Base-by-base conservation (phyloP, 2,113 vertebrate species). In the Myocastor coypus region DNA sequence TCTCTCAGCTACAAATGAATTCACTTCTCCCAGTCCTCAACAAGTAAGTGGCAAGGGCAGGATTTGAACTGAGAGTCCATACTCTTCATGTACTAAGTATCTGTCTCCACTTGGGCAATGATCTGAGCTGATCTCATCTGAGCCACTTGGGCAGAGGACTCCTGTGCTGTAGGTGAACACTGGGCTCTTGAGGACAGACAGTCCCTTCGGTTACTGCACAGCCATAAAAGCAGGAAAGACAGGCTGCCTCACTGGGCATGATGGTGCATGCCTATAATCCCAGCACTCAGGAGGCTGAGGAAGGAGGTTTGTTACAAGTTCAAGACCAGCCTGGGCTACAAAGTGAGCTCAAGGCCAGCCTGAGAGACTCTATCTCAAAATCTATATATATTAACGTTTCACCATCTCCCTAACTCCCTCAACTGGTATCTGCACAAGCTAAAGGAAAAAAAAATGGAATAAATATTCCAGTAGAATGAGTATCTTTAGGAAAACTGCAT, bases 401-500 rank as follows among this genome's bases (percentile, higher is more conserved):
- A 14, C 57, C 50, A 46, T 63, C 46, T 87, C 77, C 68, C 4
- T 28, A 50, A 83, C 40, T 73, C 50, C 84, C 42, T 34, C 50
- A 66, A 66, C 37, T 64, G 82, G 68, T 17, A 34, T 22, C 20
- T 0, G 50, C 3, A 64, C 61, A 89, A 77, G 75, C 83, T n/a
- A 73, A 28, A 87, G 40, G 40, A 50, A 64, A 57, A 78, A 46
- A 46, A 93, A 90, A 63, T 85, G 61, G 59, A 92, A 89, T 17
- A 50, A 30, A 30, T 52, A 80, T 52, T 52, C 46, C 46, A 32
- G 28, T 17, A 7, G 28, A 50, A 52, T 46, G 61, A n/a, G 19
- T 7, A 57, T 24, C 75, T 64, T n/a, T 52, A 75, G 86, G 89
- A 80, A 46, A 92, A 73, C 22, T 91, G 37, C 34, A 75, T 75